These are phyloP conservation scores for Lagenorhynchus albirostris DNA, from an alignment of 2,113 vertebrate genomes.

Conservation along the genomic window DNA sequence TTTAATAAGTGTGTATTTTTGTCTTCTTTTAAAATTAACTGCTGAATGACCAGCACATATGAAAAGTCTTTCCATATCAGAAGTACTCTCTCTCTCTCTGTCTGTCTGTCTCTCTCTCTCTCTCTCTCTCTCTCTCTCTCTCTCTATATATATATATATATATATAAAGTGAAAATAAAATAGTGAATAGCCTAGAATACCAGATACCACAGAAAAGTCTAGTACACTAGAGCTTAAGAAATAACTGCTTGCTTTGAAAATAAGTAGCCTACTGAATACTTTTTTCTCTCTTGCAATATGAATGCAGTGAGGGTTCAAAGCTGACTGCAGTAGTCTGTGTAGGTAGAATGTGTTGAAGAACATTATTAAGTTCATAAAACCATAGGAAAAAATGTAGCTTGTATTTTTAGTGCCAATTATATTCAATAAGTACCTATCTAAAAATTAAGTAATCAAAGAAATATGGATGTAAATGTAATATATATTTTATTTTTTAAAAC, in stretches of 20 bases:
- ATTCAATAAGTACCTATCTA: not conserved
- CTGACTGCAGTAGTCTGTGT: not conserved
- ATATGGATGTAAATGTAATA: not conserved
- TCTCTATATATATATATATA: too few relatives aligned
- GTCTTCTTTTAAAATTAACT: not conserved
- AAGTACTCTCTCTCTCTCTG: not conserved
- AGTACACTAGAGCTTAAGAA: not conserved
- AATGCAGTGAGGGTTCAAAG: not conserved
- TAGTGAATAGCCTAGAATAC: not conserved
- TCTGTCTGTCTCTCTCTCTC: too few relatives aligned
- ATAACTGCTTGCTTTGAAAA: not conserved
- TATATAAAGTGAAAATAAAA: not conserved
- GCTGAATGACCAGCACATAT: not conserved
- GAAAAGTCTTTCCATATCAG: not conserved
- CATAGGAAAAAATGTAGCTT: not conserved
- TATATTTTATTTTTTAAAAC: not conserved
- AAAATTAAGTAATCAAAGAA: not conserved
- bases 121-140: too few relatives aligned
- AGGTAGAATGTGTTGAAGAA: not conserved
- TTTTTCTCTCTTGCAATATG: not conserved
- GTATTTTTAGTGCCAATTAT: not conserved
- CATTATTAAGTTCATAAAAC: not conserved
- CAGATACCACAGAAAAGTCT: not conserved
- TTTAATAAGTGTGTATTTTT: not conserved
- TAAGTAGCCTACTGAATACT: not conserved